Evolutionary conservation across 1,140 invertebrate species (phyloP).

Genomic region (Drosophila persimilis): DNA sequence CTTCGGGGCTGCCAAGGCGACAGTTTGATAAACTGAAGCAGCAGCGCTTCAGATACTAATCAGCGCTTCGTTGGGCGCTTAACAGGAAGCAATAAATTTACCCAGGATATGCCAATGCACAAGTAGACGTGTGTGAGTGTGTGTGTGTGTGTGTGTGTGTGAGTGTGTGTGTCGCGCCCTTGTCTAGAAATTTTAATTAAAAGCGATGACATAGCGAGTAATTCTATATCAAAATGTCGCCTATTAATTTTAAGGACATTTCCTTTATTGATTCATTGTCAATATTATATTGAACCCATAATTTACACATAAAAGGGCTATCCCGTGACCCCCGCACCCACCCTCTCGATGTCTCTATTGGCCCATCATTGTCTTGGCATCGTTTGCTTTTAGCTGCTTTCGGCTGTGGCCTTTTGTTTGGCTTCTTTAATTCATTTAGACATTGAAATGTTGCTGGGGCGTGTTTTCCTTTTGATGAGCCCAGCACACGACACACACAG

Average conservation of each 20-base stretch:
- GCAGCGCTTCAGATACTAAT: conserved; percentile 70
- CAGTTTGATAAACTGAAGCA: conserved; percentile 76
- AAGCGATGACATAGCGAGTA: conserved; percentile 82
- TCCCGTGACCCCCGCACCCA: conserved; percentile 11
- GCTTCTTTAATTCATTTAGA: conserved; percentile 60
- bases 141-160: conserved; percentile 39
- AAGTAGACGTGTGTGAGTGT: conserved; percentile 9
- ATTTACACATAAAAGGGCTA: conserved; percentile 80
- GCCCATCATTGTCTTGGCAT: conserved; percentile 21
- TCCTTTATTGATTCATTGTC: conserved; percentile 82
- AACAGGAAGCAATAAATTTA: conserved; percentile 78
- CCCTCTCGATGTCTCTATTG: conserved; percentile 3
- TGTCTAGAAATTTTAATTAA: conserved; percentile 82
- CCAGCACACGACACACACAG: conserved; percentile 42
- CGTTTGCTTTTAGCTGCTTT: conserved; percentile 36
- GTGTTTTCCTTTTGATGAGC: conserved; percentile 72
- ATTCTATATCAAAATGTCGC: conserved; percentile 82
- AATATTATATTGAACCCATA: conserved; percentile 81
- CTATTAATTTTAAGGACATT: conserved; percentile 82
- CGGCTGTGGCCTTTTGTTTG: conserved; percentile 31
- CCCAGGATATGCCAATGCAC: conserved; percentile 57
- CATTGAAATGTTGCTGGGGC: conserved; percentile 59
- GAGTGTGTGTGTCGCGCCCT: conserved; percentile 58
- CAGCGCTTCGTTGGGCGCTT: conserved; percentile 57
- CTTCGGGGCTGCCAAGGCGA: conserved; percentile 61